Conservation (phyloP, 1,140 invertebrate genomes). For the Hylaeus anthracinus region DNA sequence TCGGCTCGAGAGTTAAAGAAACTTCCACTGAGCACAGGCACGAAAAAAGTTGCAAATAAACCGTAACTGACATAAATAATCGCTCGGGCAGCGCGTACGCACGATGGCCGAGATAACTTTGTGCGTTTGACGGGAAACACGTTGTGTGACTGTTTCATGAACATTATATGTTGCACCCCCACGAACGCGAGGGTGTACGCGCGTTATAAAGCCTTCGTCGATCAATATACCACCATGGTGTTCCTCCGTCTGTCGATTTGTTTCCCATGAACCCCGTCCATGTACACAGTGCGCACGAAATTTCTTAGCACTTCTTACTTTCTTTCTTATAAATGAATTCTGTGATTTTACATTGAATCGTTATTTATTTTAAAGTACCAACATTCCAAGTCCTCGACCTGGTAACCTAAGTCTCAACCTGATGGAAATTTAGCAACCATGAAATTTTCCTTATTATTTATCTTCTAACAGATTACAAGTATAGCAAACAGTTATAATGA, state of each 20-base stretch:
- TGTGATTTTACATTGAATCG: no score
- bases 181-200: conserved; percentile 22
- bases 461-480: no score
- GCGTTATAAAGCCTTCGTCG: conserved; percentile 28
- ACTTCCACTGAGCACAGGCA: background rate
- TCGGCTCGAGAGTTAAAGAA: no score
- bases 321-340: no score
- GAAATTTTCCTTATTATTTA: no score
- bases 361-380: no score
- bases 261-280: conserved; percentile 15
- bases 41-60: background rate
- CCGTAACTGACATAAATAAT: conserved; percentile 26
- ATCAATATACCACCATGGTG: conserved; percentile 40
- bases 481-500: no score
- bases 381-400: no score
- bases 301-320: background rate
- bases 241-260: conserved; percentile 35
- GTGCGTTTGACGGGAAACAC: conserved; percentile 40
- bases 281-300: background rate
- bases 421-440: no score
- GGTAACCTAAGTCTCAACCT: no score
- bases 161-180: conserved; percentile 42
- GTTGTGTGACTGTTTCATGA: conserved; percentile 25
- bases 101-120: conserved; percentile 18
- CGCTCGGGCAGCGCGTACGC: background rate